These are phyloP conservation scores for Galeopterus variegatus DNA, from an alignment of 2,113 vertebrate species.

Conservation along the genomic window DNA sequence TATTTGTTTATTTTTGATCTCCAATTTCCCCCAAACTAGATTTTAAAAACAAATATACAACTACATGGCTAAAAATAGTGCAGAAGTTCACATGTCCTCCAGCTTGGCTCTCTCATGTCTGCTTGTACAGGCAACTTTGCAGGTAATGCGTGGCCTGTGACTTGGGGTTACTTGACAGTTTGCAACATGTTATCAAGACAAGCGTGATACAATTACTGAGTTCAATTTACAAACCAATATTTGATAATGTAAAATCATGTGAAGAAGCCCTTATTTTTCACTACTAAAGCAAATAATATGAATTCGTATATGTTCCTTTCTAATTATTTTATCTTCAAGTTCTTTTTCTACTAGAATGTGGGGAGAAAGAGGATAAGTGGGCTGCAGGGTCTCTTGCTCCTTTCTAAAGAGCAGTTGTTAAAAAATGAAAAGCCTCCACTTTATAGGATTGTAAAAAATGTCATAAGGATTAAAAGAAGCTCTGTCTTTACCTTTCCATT, in stretches of 20 bases:
- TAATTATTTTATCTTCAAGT: neutral
- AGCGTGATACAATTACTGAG: neutral
- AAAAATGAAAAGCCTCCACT: neutral
- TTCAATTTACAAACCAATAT: neutral
- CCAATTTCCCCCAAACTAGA: slow-evolving; percentile 13
- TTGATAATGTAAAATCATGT: neutral
- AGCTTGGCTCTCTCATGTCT: neutral
- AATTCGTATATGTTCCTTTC: neutral
- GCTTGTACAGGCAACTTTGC: neutral
- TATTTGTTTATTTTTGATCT: slow-evolving; percentile 26
- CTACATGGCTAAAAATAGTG: neutral
- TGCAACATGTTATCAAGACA: too few relatives aligned
- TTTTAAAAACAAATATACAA: slow-evolving; percentile 22
- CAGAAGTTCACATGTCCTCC: neutral
- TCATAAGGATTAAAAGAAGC: neutral
- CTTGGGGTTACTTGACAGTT: neutral
- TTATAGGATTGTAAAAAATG: neutral
- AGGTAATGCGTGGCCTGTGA: neutral
- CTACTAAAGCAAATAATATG: neutral
- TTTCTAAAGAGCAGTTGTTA: neutral
- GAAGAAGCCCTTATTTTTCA: neutral
- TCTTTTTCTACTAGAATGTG: neutral
- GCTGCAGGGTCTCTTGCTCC: neutral
- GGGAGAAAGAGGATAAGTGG: neutral
- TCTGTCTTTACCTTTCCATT: slow-evolving; percentile 96